Evolutionary conservation across 2,888 invertebrate genomes (phyloP), one percentile per base, ranked within the genome.

Genomic region (Leucoptera coffeella): DNA sequence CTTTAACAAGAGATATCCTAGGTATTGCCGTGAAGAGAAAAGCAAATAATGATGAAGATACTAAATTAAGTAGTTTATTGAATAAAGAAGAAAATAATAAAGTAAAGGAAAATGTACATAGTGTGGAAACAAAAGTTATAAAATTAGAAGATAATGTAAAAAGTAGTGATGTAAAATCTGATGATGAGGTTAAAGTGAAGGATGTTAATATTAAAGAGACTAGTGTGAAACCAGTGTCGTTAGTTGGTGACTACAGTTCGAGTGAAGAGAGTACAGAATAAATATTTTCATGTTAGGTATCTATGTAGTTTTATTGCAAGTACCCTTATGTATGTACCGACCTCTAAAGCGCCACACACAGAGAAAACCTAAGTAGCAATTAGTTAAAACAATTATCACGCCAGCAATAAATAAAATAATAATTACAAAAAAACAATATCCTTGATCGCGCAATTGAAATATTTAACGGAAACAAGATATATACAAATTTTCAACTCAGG

Each of bases 181-280:
- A 13, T 3, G 6, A 26, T 4, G 11, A 17, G 8, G 12, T 11
- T 7, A 19, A 30, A 19, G 11, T 9, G 11, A 12, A 19, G 5
- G 8, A 14, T 9, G 12, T 9, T 7, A 14, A 12, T 12, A 20
- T 20, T 25, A 20, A 15, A n/a, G 28, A 17, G 4, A 14, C 12
- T 7, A 21, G 27, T 12, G 2, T 15, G 4, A 10, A 15, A 22
- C 10, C 4, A 14, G 9, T 50, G 17, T 58, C 58, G 9, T 44
- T 64, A 20, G 49, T 65, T 12, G 45, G 47, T 13, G 59, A 62
- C 36, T 65, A 65, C 29, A 54, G 60, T 36, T 65, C 64, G 12
- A 64, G 65, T 42, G 64, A 45, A 3, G 56, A 60, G 9, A 9
- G n/a, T n/a, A n/a, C n/a, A n/a, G n/a, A n/a, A n/a, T n/a, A n/a